Evolutionary conservation across 2,797 vertebrate genomes (phyloP), one percentile per base, ranked within the genome.

Genomic region (Gorsachius magnificus): DNA sequence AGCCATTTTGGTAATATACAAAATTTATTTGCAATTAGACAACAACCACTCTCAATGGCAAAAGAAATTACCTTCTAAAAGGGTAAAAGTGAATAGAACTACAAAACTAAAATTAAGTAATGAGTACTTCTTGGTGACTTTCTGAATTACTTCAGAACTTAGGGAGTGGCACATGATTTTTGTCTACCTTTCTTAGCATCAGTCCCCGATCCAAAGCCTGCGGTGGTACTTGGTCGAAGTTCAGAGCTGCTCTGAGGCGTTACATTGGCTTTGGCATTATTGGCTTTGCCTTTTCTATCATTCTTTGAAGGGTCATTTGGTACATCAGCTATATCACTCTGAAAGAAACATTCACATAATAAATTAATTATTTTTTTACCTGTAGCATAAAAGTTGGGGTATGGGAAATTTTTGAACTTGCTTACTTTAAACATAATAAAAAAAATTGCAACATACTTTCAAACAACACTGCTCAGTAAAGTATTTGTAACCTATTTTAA

Each of bases 281-380:
- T 99, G 50, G 98, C 97, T 95, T 99, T 99, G 92, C 99, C 99
- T 97, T 99, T 99, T 91, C 99, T 99, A 85, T 99, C 99, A 1
- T 99, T 99, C 98, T 99, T 99, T 5, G 99, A 98, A 79, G 98
- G 99, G 97, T 99, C 99, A 71, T 99, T 99, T 96, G 99, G 99
- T 94, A 99, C 99, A 26, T 99, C 99, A 5, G 99, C 99, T 82
- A 99, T 99, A 96, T 99, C 99, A 68, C 99, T 99, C 99, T 99
- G 94, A 63, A 98, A 94, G 63, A 97, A 95, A 91, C 16, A 60
- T 82, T 56, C 56, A 50, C 11, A 46, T 11, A 33, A 51, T 21
- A 56, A 83, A 68, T 4, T 8, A 20, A n/a, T 12, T 35, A 31
- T 5, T 81, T 16, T 46, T 64, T 84, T 69, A 33, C 15, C 36